A percentile compares a stretch with the other conserved stretches of the same genome.
Conservation (phyloP, 2,888 invertebrate species). For the Pseudolycoriella hygida region DNA sequence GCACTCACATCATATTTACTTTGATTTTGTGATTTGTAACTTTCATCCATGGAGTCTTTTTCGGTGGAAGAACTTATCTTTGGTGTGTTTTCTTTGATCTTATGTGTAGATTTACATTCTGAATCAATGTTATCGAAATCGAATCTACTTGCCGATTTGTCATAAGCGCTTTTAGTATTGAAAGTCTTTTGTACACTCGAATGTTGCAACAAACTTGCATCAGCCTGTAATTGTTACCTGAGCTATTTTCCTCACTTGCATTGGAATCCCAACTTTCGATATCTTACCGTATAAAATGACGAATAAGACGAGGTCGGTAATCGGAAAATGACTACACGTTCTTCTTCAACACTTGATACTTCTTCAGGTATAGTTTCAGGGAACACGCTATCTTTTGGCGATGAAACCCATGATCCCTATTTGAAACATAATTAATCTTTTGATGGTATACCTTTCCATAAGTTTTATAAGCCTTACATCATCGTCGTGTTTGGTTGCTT, state of each 20-base stretch:
- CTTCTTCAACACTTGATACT: conserved; percentile 81
- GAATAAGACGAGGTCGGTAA: conserved; percentile 62
- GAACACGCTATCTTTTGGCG: conserved; percentile 74
- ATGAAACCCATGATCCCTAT: conserved; percentile 59
- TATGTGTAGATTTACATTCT: not conserved
- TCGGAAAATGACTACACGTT: conserved; percentile 78
- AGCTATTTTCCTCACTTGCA: not conserved
- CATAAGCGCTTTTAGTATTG: conserved; percentile 16
- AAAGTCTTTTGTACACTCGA: conserved; percentile 23
- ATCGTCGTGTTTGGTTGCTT: conserved; percentile 25
- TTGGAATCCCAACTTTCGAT: not conserved
- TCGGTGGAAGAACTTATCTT: conserved; percentile 44
- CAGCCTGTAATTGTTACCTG: conserved; percentile 34
- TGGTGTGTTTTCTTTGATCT: not conserved
- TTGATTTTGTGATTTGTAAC: conserved; percentile 15
- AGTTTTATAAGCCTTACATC: conserved; percentile 16
- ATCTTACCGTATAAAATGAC: conserved; percentile 57
- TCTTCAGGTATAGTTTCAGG: conserved; percentile 88
- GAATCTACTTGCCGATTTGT: conserved; percentile 21
- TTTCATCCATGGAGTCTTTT: conserved; percentile 56
- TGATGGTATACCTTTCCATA: not conserved
- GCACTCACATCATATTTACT: conserved; percentile 43
- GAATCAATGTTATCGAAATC: conserved; percentile 24
- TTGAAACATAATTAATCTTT: conserved; percentile 10
- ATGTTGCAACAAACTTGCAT: conserved; percentile 57